Evolutionary conservation across 2,113 vertebrate species (phyloP).

Genomic region (Nymphicus hollandicus): DNA sequence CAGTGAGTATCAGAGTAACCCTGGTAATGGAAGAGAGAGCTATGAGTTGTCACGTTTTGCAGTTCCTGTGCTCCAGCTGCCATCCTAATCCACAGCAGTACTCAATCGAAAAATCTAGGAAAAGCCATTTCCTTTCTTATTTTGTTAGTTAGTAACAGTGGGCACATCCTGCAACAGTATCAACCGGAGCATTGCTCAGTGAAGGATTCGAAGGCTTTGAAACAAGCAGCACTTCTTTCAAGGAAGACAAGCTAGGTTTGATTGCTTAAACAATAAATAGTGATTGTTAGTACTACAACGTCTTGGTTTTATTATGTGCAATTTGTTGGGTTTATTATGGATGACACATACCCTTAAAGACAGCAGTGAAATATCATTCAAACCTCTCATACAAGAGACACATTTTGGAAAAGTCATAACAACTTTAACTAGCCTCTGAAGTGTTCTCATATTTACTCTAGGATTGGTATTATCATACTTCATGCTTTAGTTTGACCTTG

Average conservation of each 20-base stretch:
- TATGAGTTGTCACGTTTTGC: accelerated
- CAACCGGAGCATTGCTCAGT: neutral
- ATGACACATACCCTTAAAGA: neutral
- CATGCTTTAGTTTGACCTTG: slow-evolving; percentile 43
- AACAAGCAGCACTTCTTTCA: neutral
- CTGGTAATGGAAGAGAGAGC: neutral
- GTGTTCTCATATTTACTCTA: slow-evolving; percentile 14
- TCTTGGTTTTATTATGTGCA: neutral
- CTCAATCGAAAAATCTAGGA: accelerated
- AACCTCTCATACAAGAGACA: neutral
- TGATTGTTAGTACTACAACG: neutral
- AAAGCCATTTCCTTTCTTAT: neutral
- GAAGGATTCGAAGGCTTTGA: neutral
- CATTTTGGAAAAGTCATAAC: neutral
- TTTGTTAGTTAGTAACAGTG: neutral
- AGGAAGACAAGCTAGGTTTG: neutral
- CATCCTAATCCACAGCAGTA: neutral
- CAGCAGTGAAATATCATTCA: neutral
- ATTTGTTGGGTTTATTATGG: neutral
- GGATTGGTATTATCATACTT: slow-evolving; percentile 8
- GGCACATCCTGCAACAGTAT: neutral
- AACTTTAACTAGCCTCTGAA: neutral
- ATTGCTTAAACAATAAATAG: neutral
- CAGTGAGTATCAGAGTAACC: neutral
- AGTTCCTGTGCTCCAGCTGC: neutral